Evolutionary conservation across 2,797 vertebrate genomes (phyloP).

Genomic region (Melanogrammus aeglefinus): DNA sequence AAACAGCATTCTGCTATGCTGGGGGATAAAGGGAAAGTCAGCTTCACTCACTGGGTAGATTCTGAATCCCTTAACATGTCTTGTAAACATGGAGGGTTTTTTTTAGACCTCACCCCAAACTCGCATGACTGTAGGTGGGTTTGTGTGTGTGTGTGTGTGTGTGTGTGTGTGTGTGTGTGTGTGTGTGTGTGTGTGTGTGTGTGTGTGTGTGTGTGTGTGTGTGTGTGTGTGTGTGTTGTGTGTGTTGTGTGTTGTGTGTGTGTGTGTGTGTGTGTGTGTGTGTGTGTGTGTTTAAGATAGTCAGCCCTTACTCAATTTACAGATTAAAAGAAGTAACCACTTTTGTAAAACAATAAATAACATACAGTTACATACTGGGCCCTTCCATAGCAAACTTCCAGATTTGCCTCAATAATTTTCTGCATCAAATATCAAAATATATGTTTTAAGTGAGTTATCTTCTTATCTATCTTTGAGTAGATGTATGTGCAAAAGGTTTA

Average conservation of each 20-base stretch:
- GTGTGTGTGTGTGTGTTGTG: background rate
- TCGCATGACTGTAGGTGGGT: background rate
- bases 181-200: too few species aligned
- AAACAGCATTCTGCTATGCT: background rate
- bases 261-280: background rate
- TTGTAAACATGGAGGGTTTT: conserved; percentile 4
- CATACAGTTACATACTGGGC: background rate
- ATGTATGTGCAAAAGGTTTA: background rate
- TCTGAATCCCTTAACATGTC: conserved; percentile 35
- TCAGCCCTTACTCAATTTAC: background rate
- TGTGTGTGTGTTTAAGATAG: background rate
- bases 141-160: background rate
- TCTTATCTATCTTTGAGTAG: background rate
- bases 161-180: background rate
- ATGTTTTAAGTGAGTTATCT: background rate
- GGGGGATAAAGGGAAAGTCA: conserved; percentile 46
- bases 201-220: background rate
- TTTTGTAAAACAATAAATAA: background rate
- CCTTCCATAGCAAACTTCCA: background rate
- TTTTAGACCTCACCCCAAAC: background rate
- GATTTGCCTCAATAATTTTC: background rate
- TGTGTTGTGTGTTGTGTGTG: background rate
- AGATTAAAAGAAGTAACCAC: background rate
- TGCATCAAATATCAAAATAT: background rate
- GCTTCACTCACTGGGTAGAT: conserved; percentile 38